Percentiles rank a stretch among this genome's conserved stretches.
Evolutionary conservation across 2,113 vertebrate species (phyloP).

Genomic region (Caloenas nicobarica): DNA sequence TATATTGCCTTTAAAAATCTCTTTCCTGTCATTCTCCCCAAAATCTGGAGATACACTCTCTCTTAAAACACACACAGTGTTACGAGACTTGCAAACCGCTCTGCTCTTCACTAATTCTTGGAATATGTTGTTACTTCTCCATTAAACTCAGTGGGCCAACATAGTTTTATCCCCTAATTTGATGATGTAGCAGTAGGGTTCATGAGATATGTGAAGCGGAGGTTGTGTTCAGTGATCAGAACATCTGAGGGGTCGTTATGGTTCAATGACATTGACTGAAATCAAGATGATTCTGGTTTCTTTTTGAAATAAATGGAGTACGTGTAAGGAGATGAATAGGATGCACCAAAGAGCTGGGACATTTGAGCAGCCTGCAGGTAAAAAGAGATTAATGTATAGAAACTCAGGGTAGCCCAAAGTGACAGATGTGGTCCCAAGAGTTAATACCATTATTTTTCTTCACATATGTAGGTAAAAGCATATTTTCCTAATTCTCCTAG

Average conservation of each 20-base stretch:
- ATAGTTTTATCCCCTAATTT: neutral
- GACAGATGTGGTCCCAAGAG: neutral
- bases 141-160: neutral
- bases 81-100: neutral
- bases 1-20: neutral
- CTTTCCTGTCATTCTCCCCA: neutral
- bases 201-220: neutral
- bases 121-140: neutral
- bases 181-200: neutral
- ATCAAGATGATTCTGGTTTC: neutral
- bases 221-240: neutral
- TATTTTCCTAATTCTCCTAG: neutral
- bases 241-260: neutral
- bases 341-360: neutral
- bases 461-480: neutral
- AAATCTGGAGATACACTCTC: neutral
- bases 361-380: neutral
- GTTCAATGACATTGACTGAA: neutral
- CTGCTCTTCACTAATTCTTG: neutral
- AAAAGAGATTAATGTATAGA: neutral
- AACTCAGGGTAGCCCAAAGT: neutral
- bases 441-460: neutral
- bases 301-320: neutral
- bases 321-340: neutral
- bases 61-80: neutral